Evolutionary conservation across 2,797 vertebrate species (phyloP).

Genomic region (Petrocephalus schoutedeni): DNA sequence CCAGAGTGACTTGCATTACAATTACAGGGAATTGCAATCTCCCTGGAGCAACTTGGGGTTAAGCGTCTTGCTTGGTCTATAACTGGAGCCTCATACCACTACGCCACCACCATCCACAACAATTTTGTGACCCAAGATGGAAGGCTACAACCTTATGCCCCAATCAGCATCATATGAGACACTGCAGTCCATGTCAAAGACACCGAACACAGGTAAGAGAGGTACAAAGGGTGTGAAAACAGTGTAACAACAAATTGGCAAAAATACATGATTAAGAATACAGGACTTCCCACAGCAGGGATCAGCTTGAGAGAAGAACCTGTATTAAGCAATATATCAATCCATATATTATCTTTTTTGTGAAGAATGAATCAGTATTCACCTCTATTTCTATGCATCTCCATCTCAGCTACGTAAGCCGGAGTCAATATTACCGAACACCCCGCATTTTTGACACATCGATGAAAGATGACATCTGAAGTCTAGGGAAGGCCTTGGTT

Average conservation of each 20-base stretch:
- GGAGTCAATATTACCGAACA: neutral
- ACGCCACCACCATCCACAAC: too few relatives aligned
- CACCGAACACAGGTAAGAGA: neutral
- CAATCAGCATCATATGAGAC: neutral
- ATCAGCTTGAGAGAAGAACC: neutral
- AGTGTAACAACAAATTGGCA: neutral
- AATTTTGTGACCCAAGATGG: neutral
- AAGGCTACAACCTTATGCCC: neutral
- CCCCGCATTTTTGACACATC: neutral
- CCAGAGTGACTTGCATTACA: too few relatives aligned
- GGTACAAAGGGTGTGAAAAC: neutral
- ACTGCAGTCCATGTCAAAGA: neutral
- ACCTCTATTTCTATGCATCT: neutral
- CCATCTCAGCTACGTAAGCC: neutral
- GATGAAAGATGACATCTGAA: neutral
- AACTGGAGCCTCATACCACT: too few relatives aligned
- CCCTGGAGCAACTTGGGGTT: too few relatives aligned
- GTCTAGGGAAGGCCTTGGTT: neutral
- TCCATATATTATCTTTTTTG: neutral
- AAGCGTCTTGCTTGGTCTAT: too few relatives aligned
- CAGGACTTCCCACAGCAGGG: neutral
- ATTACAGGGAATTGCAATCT: too few relatives aligned
- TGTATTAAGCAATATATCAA: conserved; percentile 4
- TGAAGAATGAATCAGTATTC: neutral
- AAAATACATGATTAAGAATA: neutral